Base-by-base conservation (phyloP, 2,113 vertebrate genomes). In the Scalopus aquaticus region DNA sequence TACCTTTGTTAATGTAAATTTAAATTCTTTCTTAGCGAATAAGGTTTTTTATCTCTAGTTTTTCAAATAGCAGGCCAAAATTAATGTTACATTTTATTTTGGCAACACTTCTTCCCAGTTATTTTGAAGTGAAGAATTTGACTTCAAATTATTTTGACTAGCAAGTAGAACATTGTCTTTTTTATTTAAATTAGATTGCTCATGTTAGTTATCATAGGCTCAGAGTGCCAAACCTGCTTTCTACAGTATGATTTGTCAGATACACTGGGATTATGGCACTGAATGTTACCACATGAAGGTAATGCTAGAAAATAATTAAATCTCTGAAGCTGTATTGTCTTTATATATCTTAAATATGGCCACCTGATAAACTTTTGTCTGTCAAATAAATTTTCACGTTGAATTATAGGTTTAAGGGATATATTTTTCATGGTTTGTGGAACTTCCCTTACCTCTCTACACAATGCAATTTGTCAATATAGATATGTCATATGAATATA, bases 141-240 rank as follows among this genome's bases (percentile, higher is more conserved):
- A 88, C 30, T 88, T 93, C 39, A 92, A 78, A 65, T 94, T 69
- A 28, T 64, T 94, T 81, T 90, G 8, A 69, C 5, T 42, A 67
- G 46, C 80, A 86, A 39, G 19, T 64, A 76, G 10, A 7, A 37
- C 6, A 13, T 17, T 62, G 4, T 69, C 4, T 62, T 44, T 64
- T 78, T 79, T 35, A 87, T 83, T 74, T 56, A 86, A 13, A 72
- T 86, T 62, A 73, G 7, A 51, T 64, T 73, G 15, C 30, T 22
- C 15, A 44, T 54, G 3, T 54, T 82, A 73, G 1, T 85, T 95
- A 79, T 64, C 7, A 93, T 37, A 87, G 28, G 1, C 4, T 86
- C 9, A 70, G 37, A 70, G 9, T 79, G 32, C 3, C 30, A 35
- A 78, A 60, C 35, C 0, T 64, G 6, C 10, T 91, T 76, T 86